Evolutionary conservation across 2,797 vertebrate species (phyloP), one percentile per base, ranked within the genome.

Genomic region (Clamator glandarius): DNA sequence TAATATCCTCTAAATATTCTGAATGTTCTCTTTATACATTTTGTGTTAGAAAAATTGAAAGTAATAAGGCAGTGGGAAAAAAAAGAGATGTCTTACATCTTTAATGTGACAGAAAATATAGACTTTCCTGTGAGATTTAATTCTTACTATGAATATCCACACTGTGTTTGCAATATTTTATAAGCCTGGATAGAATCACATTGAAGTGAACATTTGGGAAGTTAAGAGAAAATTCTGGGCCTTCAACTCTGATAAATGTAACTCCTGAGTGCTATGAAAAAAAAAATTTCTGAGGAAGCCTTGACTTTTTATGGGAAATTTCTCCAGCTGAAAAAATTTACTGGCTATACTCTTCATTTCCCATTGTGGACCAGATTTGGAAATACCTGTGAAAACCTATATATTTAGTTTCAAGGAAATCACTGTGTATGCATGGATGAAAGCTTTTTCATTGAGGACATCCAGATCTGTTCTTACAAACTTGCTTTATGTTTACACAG

Each of bases 261-360:
- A 69, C 95, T 96, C 96, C 21, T 46, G 94, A 95, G 93, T 89
- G 75, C 94, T 95, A 92, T 95, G 92, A 96, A 96, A 95, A 92
- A 87, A 69, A 93, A 96, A 84, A 95, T 96, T 95, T 94, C 93
- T 84, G 94, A 93, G 87, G 89, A 96, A 94, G 66, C 69, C 58
- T 77, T 95, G 54, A 78, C 46, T 94, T 91, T 95, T 95, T 89
- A 95, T 90, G 44, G 79, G 93, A 94, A 93, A 62, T 81, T 77
- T 92, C 88, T 95, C 79, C 91, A 91, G 93, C 93, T 92, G 93
- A 95, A 95, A 89, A 82, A n/a, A 67, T 95, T 96, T 92, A 95
- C 87, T 94, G 92, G 73, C 92, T 93, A 42, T 85, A 25, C 10
- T 93, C 66, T 91, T 89, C 48, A 7, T 81, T 83, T 50, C 44